phyloP scores from a whole-genome alignment of 2,797 vertebrate species.

The Premnoplex brunnescens region DNA sequence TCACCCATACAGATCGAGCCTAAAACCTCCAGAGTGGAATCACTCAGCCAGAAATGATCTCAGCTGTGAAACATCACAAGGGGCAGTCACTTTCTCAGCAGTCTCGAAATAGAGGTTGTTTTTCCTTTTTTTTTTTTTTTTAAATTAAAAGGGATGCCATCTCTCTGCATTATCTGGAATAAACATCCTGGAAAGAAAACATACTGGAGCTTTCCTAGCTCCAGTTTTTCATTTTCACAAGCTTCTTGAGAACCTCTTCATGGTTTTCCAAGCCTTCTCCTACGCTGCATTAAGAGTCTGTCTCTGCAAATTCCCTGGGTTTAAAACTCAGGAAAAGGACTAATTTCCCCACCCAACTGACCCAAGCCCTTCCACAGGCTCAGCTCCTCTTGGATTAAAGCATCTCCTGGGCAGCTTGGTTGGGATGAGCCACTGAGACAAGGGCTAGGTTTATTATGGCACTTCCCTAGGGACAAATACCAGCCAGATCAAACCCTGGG shows the following conservation, averaged over 20 bases:
- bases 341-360: not conserved
- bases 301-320: not conserved
- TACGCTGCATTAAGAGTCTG: not conserved
- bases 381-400: not conserved
- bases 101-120: constrained; percentile 27
- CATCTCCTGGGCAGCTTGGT: not conserved
- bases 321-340: not conserved
- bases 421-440: not conserved
- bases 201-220: not conserved
- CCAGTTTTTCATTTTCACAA: not conserved
- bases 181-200: not conserved
- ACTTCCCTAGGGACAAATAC: not conserved
- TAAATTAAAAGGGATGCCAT: not conserved
- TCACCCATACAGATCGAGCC: not conserved
- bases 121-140: not conserved
- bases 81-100: constrained; percentile 37
- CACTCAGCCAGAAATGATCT: constrained; percentile 46
- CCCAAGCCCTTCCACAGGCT: not conserved
- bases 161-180: not conserved
- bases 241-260: not conserved
- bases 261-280: not conserved
- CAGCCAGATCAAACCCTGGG: not conserved
- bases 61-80: constrained; percentile 37
- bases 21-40: constrained; percentile 24
- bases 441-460: not conserved